Percentiles rank a stretch among this genome's conserved stretches.
phyloP scores from a whole-genome alignment of 2,113 vertebrate genomes.

The Herpetotheres cachinnans region DNA sequence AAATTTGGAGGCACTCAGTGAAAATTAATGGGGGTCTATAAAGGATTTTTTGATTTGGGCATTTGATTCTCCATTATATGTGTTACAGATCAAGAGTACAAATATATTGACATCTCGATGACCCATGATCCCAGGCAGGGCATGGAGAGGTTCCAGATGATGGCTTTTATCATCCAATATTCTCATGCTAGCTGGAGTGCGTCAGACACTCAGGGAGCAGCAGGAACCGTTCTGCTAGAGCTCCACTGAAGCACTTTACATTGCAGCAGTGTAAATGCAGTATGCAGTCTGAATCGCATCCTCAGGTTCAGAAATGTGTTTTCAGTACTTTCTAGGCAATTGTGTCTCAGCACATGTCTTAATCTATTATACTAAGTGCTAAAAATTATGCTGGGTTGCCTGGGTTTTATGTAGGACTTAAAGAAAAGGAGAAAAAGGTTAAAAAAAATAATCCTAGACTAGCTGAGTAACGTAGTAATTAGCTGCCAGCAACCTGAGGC shows the following conservation, averaged over 20 bases:
- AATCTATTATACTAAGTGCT: background rate
- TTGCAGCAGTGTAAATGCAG: background rate
- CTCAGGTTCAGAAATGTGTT: background rate
- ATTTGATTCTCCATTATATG: background rate
- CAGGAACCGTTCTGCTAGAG: background rate
- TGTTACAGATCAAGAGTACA: background rate
- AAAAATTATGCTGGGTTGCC: background rate
- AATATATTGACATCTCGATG: background rate
- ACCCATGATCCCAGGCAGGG: background rate
- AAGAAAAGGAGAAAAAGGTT: background rate
- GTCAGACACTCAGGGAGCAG: background rate
- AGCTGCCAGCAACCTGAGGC: background rate
- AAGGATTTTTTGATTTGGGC: background rate
- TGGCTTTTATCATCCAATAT: background rate
- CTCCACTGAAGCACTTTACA: background rate
- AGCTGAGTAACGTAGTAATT: background rate
- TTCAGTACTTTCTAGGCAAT: background rate
- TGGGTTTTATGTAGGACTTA: background rate
- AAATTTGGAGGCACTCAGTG: background rate
- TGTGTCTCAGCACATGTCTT: background rate
- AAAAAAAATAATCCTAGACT: background rate
- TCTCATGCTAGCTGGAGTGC: rapidly evolving
- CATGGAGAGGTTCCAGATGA: background rate
- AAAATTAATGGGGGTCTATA: background rate
- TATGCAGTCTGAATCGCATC: background rate